phyloP scores from a whole-genome alignment of 2,888 invertebrate species.

The Sphaerophoria rueppellii region DNA sequence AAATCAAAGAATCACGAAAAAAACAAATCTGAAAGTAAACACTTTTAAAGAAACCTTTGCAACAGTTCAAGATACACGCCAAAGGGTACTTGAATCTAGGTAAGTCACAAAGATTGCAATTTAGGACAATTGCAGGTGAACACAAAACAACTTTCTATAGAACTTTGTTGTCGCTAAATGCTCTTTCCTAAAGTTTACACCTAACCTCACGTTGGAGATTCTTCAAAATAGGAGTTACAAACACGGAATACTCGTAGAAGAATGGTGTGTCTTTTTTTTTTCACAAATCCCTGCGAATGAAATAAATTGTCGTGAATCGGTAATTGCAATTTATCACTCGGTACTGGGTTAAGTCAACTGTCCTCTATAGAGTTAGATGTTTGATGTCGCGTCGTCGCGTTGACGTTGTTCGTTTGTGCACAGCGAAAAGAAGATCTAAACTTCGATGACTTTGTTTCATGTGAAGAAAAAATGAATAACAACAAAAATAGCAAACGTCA shows the following conservation, averaged over 20 bases:
- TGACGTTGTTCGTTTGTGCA: too few relatives aligned
- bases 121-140: slow-evolving; percentile 67
- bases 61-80: not conserved
- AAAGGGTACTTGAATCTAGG: not conserved
- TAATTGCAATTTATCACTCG: slow-evolving; percentile 68
- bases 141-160: slow-evolving; percentile 71
- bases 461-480: slow-evolving; percentile 6
- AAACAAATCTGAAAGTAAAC: slow-evolving; percentile 11
- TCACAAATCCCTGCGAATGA: slow-evolving; percentile 9
- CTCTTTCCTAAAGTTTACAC: slow-evolving; percentile 29
- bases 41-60: not conserved
- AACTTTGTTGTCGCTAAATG: slow-evolving; percentile 37
- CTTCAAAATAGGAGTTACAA: not conserved
- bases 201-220: not conserved
- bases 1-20: slow-evolving; percentile 22
- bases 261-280: not conserved
- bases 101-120: slow-evolving; percentile 56
- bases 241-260: slow-evolving; percentile 9
- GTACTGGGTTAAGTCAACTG: slow-evolving; percentile 70
- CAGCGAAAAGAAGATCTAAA: slow-evolving; percentile 1
- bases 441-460: slow-evolving; percentile 23
- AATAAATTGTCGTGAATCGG: slow-evolving; percentile 70
- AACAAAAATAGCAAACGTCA: slow-evolving; percentile 24
- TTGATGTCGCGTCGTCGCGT: not conserved
- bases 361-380: slow-evolving; percentile 26